Evolutionary conservation across 2,113 vertebrate species (phyloP).

Genomic region (Pomatorhinus ruficollis): DNA sequence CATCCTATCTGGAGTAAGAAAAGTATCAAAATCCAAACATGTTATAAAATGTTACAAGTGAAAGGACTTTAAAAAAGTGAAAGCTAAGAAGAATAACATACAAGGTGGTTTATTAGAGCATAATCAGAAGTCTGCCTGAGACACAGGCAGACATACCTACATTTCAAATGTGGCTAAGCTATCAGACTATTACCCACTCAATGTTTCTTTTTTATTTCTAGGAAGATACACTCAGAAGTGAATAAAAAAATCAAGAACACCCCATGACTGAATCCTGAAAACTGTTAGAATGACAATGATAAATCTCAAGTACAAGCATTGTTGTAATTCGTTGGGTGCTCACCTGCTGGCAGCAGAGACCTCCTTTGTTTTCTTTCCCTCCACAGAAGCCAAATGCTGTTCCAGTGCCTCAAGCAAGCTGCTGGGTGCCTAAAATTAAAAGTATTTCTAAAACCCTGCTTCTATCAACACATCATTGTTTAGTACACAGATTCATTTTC

Average conservation of each 20-base stretch:
- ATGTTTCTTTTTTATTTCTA: neutral
- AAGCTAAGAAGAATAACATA: neutral
- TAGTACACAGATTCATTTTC: neutral
- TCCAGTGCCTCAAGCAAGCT: conserved; percentile 93
- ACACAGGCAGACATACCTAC: neutral
- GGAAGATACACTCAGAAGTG: neutral
- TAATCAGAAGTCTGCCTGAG: neutral
- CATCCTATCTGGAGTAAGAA: neutral
- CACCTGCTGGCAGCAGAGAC: conserved; percentile 86
- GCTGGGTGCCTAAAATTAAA: conserved; percentile 82
- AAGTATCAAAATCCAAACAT: neutral
- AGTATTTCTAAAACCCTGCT: conserved; percentile 4
- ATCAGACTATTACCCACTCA: neutral
- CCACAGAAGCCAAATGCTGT: conserved; percentile 93
- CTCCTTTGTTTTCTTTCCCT: conserved; percentile 91
- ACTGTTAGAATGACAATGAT: neutral
- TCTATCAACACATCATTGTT: neutral
- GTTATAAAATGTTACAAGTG: neutral
- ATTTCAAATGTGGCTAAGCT: neutral
- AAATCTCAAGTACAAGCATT: fast-evolving
- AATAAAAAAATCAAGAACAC: neutral
- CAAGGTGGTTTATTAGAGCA: neutral
- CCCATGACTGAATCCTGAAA: neutral
- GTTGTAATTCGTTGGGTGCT: neutral
- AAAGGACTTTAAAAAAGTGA: neutral